phyloP scores from a whole-genome alignment of 2,113 vertebrate genomes.

The Psilopogon haemacephalus region DNA sequence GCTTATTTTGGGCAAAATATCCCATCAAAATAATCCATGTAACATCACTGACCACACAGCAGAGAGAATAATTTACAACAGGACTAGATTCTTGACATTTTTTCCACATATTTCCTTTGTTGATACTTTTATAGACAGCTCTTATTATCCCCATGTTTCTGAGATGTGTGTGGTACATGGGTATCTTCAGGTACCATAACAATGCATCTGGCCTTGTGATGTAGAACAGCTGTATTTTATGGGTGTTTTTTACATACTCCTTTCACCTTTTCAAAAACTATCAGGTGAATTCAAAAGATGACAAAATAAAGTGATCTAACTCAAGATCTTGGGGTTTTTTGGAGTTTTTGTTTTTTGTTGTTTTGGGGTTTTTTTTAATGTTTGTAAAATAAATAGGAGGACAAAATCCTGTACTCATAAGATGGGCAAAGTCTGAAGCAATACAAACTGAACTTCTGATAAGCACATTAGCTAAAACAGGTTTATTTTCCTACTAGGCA shows the following conservation, averaged over 20 bases:
- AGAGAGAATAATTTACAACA: neutral
- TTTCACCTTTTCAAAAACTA: neutral
- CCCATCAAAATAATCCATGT: accelerated
- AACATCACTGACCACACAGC: neutral
- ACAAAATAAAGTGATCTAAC: neutral
- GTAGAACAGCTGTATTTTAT: neutral
- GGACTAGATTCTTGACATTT: no score
- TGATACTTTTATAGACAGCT: neutral
- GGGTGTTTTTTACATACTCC: neutral
- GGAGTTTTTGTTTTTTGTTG: no score
- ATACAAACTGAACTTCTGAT: conserved; percentile 28
- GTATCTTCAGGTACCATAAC: neutral
- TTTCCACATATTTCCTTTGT: neutral
- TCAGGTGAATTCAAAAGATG: neutral
- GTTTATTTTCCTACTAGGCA: conserved; percentile 22
- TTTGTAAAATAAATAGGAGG: neutral
- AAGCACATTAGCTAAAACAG: conserved; percentile 17
- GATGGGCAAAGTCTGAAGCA: neutral
- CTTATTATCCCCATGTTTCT: neutral
- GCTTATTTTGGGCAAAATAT: neutral
- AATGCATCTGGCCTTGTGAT: neutral
- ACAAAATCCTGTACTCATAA: neutral
- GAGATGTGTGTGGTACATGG: accelerated
- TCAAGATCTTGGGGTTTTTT: neutral
- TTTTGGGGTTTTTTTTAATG: no score